Evolutionary conservation across 2,888 invertebrate species (phyloP).

Genomic region (Hypomecis atomaria): DNA sequence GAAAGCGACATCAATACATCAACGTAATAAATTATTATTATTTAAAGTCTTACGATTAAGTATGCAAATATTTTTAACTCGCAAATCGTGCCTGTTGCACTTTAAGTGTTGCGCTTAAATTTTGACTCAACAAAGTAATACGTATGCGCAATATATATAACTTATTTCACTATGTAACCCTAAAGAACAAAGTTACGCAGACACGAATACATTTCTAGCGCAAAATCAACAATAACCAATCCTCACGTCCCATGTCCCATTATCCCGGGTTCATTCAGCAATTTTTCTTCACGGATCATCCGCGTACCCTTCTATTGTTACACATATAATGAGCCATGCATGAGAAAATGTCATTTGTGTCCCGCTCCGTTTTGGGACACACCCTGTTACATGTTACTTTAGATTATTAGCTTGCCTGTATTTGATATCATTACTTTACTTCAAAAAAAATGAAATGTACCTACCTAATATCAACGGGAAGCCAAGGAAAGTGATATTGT

Average conservation of each 20-base stretch:
- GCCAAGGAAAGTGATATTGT: too few species aligned
- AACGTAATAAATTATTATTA: too few species aligned
- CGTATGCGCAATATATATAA: too few species aligned
- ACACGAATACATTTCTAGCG: conserved; percentile 10
- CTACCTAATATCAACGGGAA: too few species aligned
- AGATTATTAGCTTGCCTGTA: conserved; percentile 38
- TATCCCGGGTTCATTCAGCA: conserved; percentile 38
- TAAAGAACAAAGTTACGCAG: background rate
- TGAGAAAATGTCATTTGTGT: conserved; percentile 62
- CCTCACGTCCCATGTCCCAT: conserved; percentile 26
- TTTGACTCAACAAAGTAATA: too few species aligned
- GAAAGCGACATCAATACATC: too few species aligned
- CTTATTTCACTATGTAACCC: background rate
- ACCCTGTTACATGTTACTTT: conserved; percentile 47
- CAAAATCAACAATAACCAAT: conserved; percentile 22
- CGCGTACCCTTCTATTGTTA: conserved; percentile 55
- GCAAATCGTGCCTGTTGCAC: too few species aligned
- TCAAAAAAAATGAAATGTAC: conserved; percentile 1
- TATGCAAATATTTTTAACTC: too few species aligned
- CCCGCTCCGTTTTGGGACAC: conserved; percentile 59
- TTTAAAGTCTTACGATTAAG: too few species aligned
- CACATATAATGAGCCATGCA: conserved; percentile 55
- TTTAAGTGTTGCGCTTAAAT: too few species aligned
- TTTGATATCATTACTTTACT: conserved; percentile 18
- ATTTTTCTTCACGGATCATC: conserved; percentile 45